These are phyloP conservation scores for Scomberomorus guttatus DNA, from an alignment of 2,797 vertebrate genomes.

Conservation along the genomic window DNA sequence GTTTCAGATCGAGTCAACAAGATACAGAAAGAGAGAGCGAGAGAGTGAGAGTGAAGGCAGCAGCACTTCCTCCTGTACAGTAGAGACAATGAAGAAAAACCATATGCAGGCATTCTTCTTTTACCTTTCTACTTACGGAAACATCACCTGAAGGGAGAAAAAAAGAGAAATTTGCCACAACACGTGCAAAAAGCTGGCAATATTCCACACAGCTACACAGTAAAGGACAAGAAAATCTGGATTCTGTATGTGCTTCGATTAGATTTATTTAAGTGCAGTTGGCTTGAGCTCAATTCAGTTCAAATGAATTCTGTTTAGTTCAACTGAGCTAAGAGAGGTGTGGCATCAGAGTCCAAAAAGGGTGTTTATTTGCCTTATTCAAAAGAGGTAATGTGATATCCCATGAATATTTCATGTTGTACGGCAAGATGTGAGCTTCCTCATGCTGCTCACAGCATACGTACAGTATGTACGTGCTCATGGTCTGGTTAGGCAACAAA, in stretches of 20 bases:
- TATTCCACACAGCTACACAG: not conserved
- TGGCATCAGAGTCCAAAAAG: conserved; percentile 35
- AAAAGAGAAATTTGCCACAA: not conserved
- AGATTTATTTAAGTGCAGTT: conserved; percentile 18
- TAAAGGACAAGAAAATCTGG: not conserved
- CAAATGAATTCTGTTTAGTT: not conserved
- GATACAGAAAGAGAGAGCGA: conserved; percentile 54
- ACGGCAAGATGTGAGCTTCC: conserved; percentile 61
- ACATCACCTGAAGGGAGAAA: conserved; percentile 12
- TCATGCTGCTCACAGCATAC: conserved; percentile 60
- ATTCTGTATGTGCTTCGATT: not conserved
- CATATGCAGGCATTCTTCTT: not conserved
- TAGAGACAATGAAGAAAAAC: conserved; percentile 27
- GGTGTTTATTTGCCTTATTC: conserved; percentile 67
- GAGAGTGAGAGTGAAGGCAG: conserved; percentile 33
- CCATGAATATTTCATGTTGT: conserved; percentile 81
- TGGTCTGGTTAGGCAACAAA: conserved; percentile 69
- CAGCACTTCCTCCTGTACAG: conserved; percentile 52
- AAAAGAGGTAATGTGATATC: conserved; percentile 75
- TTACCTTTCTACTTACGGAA: conserved; percentile 16
- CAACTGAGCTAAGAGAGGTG: conserved; percentile 6
- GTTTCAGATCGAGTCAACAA: conserved; percentile 75
- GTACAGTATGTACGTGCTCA: conserved; percentile 50
- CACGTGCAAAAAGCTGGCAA: not conserved
- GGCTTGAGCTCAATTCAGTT: not conserved